Evolutionary conservation across 2,888 invertebrate genomes (phyloP), one percentile per base, ranked within the genome.

Genomic region (Griposia aprilina): DNA sequence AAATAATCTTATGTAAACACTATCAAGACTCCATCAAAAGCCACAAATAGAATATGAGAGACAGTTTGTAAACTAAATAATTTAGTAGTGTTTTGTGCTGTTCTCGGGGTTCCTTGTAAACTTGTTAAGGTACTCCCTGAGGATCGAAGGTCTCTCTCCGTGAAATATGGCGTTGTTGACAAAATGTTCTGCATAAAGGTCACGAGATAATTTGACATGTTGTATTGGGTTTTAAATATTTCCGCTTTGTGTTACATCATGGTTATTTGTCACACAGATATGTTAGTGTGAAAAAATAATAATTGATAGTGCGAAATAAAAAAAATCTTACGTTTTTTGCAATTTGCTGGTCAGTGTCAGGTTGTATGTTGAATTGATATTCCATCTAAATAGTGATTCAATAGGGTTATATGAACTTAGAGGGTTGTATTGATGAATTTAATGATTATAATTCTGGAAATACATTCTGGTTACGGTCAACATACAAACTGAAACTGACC

Each of bases 81-180:
- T 90, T 90, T 89, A 87, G 81, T 86, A 81, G 65, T 88, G 89
- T 90, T 86, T 86, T 87, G 86, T 87, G 75, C 11, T 57, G n/a
- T 69, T 69, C 78, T 81, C 41, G 74, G 72, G 76, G 76, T 85
- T 80, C 69, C 69, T 73, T 80, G 83, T 81, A 82, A 69, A 86
- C 84, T 85, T 85, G 85, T 89, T 81, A 81, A 82, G 80, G 76
- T 60, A 68, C 50, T 86, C 89, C 84, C 86, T 23, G 2, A 76
- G 85, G 90, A 79, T 73, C 36, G 74, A 78, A 76, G 77, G 86
- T 80, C 79, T 57, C 67, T 79, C 83, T 76, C 69, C 36, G 74
- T 90, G 88, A 92, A 89, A 89, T 91, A 91, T 91, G 80, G 81
- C 72, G 78, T 70, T 77, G 91, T 89, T 90, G 88, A 88, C 91